These are phyloP conservation scores for Thripadectes ignobilis DNA, from an alignment of 2,797 vertebrate species.

Conservation along the genomic window DNA sequence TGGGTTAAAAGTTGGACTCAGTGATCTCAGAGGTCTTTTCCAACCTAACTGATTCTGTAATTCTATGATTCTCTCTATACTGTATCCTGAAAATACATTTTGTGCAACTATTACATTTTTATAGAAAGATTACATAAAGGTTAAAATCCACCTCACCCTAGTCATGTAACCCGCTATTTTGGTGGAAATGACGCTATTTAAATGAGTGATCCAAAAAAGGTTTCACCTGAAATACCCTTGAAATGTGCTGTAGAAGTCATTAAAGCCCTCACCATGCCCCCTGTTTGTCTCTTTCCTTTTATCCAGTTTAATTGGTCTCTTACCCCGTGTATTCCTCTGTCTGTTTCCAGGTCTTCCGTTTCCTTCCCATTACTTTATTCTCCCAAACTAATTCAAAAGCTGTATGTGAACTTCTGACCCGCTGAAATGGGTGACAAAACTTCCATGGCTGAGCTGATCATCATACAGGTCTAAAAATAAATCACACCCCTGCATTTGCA, in stretches of 20 bases:
- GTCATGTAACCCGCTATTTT: background rate
- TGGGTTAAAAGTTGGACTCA: background rate
- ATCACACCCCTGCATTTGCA: background rate
- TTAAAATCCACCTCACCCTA: background rate
- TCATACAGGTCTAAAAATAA: background rate
- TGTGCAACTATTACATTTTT: background rate
- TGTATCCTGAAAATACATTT: background rate
- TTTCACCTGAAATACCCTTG: constrained; percentile 4
- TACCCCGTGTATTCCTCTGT: background rate
- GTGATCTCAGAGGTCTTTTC: background rate
- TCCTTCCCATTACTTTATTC: background rate
- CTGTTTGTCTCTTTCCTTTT: background rate
- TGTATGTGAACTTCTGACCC: background rate
- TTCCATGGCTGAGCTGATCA: background rate
- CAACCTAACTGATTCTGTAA: background rate
- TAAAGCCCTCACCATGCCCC: background rate
- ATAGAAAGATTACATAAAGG: background rate
- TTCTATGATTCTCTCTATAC: background rate
- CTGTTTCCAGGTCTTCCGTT: background rate
- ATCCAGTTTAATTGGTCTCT: background rate
- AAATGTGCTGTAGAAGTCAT: background rate
- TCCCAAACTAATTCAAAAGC: background rate
- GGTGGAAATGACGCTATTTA: background rate
- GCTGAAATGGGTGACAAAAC: background rate
- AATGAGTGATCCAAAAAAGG: background rate